Base-by-base conservation (phyloP, 2,888 invertebrate species). In the Criorhina ranunculi region DNA sequence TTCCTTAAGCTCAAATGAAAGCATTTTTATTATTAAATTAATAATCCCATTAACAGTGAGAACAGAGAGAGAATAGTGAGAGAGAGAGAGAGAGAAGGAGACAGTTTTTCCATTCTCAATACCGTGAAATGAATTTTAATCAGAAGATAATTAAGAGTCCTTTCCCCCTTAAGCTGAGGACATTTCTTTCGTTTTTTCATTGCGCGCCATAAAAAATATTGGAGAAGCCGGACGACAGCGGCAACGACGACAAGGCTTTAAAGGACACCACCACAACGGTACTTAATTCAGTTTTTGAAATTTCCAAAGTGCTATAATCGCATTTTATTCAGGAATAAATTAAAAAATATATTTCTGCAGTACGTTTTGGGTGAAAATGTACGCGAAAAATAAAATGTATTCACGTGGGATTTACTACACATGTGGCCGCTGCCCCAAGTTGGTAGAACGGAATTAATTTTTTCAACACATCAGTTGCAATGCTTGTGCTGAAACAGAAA, bases 141-240 rank as follows among this genome's bases (percentile, higher is more conserved):
- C 64, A 78, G 95, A 93, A 94, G 94, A 85, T 75, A 79, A 76
- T 76, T 76, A 77, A 70, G 64, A 75, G 51, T 60, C 31, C 37
- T 60, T 24, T 24, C 51, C 17, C n/a, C 17, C 35, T 49, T 57
- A 42, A 62, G 53, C 44, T 66, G 9, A 5, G 24, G 12, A 40
- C 15, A 29, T 42, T 15, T n/a, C 35, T 15, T 17, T 46, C n/a
- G n/a, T 19, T 37, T 57, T 17, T 40, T 6, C n/a, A n/a, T n/a
- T n/a, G n/a, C n/a, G n/a, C n/a, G n/a, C n/a, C n/a, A n/a, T n/a
- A n/a, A n/a, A n/a, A n/a, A n/a, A n/a, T n/a, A n/a, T n/a, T n/a
- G n/a, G n/a, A n/a, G n/a, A n/a, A n/a, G 9, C n/a, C 17, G 33
- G 24, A 24, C 24, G 24, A 24, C 24, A 24, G 24, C 24, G 24